A percentile compares a stretch with the other conserved stretches of the same genome.
Evolutionary conservation across 2,113 vertebrate genomes (phyloP).

Genomic region (Pelobates fuscus): DNA sequence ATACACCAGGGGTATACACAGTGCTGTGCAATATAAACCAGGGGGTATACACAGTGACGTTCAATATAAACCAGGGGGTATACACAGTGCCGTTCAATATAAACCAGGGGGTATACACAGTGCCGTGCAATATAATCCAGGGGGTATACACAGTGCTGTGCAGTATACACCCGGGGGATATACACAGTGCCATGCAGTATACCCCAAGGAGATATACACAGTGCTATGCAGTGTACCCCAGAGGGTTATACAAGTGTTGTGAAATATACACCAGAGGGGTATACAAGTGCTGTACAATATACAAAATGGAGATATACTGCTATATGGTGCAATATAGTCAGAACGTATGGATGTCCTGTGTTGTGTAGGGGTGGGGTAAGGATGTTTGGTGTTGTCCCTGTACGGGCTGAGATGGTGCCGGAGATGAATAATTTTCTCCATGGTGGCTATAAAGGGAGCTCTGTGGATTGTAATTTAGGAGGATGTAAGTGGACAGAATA

Average conservation of each 20-base stretch:
- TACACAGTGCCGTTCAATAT: not conserved
- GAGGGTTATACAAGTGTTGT: no score
- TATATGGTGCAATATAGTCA: no score
- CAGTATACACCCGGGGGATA: not conserved
- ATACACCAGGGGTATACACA: not conserved
- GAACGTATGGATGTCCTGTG: no score
- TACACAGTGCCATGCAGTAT: not conserved
- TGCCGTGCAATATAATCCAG: not conserved
- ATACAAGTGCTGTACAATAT: no score
- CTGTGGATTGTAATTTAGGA: conserved; percentile 90
- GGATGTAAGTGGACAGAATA: conserved; percentile 90
- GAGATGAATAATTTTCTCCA: conserved; percentile 69
- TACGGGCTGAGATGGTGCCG: no score
- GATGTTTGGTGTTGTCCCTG: no score
- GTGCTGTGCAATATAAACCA: no score
- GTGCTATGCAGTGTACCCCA: not conserved
- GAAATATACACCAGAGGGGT: no score
- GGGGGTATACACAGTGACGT: no score
- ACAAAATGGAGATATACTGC: no score
- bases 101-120: not conserved
- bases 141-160: not conserved
- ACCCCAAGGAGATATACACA: not conserved
- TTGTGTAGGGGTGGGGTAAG: no score
- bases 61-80: not conserved
- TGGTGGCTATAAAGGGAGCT: conserved; percentile 84